These are phyloP conservation scores for Elachura formosa DNA, from an alignment of 2,113 vertebrate genomes.

Conservation along the genomic window DNA sequence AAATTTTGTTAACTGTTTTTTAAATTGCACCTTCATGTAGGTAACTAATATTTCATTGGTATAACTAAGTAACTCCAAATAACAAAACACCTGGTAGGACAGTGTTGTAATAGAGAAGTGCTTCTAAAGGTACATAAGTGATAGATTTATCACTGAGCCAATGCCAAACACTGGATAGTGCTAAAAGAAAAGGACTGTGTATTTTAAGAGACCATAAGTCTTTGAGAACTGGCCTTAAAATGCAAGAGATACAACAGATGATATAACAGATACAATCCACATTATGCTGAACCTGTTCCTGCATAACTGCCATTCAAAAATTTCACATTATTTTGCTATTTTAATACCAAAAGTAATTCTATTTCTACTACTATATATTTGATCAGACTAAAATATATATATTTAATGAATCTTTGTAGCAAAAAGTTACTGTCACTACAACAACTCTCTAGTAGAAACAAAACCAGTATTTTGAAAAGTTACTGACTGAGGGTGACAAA, in stretches of 20 bases:
- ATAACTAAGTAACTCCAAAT: neutral
- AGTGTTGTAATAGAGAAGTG: neutral
- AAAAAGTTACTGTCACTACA: neutral
- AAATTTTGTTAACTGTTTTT: neutral
- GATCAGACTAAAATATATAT: neutral
- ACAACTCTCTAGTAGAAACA: neutral
- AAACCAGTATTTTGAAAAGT: neutral
- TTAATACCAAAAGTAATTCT: neutral
- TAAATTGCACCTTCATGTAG: neutral
- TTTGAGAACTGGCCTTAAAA: neutral
- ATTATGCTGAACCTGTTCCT: neutral
- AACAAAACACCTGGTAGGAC: neutral
- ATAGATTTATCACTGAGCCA: neutral
- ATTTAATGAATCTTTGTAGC: neutral
- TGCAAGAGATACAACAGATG: neutral
- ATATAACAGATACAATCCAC: neutral
- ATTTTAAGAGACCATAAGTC: neutral
- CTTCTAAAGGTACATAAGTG: neutral
- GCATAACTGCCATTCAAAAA: neutral
- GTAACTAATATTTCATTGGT: neutral
- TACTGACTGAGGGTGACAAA: neutral
- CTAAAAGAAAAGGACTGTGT: neutral
- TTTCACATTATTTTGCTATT: neutral
- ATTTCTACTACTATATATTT: neutral
- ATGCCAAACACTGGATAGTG: neutral